Evolutionary conservation across 2,113 vertebrate species (phyloP).

Genomic region (Peromyscus leucopus): DNA sequence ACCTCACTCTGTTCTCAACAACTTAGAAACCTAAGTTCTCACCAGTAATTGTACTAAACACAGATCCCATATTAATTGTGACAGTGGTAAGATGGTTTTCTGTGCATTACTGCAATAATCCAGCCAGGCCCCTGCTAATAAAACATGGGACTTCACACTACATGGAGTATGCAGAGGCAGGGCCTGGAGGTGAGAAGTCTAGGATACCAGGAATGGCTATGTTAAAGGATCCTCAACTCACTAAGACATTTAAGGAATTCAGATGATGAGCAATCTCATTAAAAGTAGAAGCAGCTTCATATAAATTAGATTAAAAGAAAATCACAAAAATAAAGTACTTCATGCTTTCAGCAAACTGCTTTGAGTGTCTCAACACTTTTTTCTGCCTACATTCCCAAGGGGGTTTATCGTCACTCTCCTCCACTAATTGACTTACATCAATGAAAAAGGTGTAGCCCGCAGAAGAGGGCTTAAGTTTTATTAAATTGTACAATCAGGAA

Average conservation of each 20-base stretch:
- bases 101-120: not conserved
- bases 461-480: not conserved
- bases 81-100: not conserved
- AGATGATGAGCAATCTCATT: not conserved
- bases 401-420: not conserved
- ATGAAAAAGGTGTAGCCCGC: not conserved
- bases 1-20: not conserved
- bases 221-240: not conserved
- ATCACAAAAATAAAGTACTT: not conserved
- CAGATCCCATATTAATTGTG: not conserved
- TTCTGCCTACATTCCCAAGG: not conserved
- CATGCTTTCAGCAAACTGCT: not conserved
- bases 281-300: constrained; percentile 28
- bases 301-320: constrained; percentile 44
- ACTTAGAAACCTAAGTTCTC: not conserved
- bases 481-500: not conserved
- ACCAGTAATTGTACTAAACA: not conserved
- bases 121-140: not conserved
- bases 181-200: not conserved
- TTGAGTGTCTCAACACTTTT: not conserved
- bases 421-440: not conserved
- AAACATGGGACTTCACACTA: not conserved
- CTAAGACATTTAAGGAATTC: constrained; percentile 50
- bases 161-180: not conserved
- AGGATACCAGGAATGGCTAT: not conserved